Conservation (phyloP, 1,140 invertebrate genomes). For the Microplitis mediator region DNA sequence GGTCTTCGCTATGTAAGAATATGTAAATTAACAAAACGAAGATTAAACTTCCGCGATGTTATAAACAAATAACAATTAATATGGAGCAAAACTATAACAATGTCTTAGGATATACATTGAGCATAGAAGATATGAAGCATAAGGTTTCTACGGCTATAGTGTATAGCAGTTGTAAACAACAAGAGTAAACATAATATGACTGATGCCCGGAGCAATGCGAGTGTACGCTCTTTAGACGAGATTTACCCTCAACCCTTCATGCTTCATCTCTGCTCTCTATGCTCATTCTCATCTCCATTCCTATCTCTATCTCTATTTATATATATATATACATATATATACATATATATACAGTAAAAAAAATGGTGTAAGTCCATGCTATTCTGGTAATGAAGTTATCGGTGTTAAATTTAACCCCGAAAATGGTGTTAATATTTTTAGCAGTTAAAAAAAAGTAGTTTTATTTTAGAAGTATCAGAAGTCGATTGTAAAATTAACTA, state of each 20-base stretch:
- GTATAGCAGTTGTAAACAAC: constrained; percentile 54
- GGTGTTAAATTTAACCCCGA: too few relatives aligned
- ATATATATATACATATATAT: neutral
- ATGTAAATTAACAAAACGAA: too few relatives aligned
- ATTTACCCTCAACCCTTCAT: constrained; percentile 16
- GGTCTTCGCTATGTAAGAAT: too few relatives aligned
- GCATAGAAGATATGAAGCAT: constrained; percentile 1
- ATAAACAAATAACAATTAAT: too few relatives aligned
- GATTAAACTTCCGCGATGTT: too few relatives aligned
- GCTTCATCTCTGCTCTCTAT: neutral
- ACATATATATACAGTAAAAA: too few relatives aligned
- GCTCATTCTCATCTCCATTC: neutral
- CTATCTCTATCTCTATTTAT: neutral
- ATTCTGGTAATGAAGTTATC: too few relatives aligned
- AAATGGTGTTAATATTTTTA: too few relatives aligned
- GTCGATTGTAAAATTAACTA: too few relatives aligned
- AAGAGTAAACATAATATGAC: constrained; percentile 62
- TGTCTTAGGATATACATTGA: neutral
- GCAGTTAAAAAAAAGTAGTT: too few relatives aligned
- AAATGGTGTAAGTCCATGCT: too few relatives aligned
- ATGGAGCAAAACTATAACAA: neutral
- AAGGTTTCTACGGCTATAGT: constrained; percentile 23
- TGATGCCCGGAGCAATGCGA: constrained; percentile 50
- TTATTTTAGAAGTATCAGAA: too few relatives aligned
- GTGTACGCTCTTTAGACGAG: constrained; percentile 17